Evolutionary conservation across 2,888 invertebrate genomes (phyloP), one percentile per base, ranked within the genome.

Genomic region (Euclidia mi): DNA sequence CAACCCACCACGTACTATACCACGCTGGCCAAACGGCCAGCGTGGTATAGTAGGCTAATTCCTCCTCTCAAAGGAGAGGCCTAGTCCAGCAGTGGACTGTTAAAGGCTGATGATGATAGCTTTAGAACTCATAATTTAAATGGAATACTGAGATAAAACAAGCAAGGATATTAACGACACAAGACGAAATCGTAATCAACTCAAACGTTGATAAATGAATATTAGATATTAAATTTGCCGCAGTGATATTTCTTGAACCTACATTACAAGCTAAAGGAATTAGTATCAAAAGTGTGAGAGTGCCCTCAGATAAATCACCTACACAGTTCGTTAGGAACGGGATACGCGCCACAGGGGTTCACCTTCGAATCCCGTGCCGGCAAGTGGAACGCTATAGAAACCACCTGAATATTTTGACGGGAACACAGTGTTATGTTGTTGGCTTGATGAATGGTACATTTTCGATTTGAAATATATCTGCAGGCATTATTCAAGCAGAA

Each of bases 401-500:
- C 90, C 90, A 88, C 89, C 87, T 91, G 88, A 84, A 84, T 92
- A 91, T 92, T 92, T 91, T 92, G 93, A 93, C 91, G 90, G 90
- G 81, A 82, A 81, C 85, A 87, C 81, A 85, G 78, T 85, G 81
- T 82, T 84, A 82, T 79, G 89, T 84, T 84, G 81, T 79, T 68
- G 64, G 42, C 62, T 78, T 91, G 90, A 92, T 90, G 88, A 89
- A 91, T 92, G 79, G 76, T 78, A 55, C 59, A 71, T 66, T 61
- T 61, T 60, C 51, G 58, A 58, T 59, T 68, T 51, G 52, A 35
- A 50, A 50, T 55, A 41, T 69, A 51, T 57, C 32, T 20, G 31
- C 28, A 4, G 25, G 7, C 14, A 15, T 43, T 41, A 20, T 7
- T 3, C 20, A 40, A 1, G 17, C 35, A 35, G 15, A 11, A 12